These are phyloP conservation scores for Vanacampus margaritifer DNA, from an alignment of 2,113 vertebrate genomes.

Conservation along the genomic window DNA sequence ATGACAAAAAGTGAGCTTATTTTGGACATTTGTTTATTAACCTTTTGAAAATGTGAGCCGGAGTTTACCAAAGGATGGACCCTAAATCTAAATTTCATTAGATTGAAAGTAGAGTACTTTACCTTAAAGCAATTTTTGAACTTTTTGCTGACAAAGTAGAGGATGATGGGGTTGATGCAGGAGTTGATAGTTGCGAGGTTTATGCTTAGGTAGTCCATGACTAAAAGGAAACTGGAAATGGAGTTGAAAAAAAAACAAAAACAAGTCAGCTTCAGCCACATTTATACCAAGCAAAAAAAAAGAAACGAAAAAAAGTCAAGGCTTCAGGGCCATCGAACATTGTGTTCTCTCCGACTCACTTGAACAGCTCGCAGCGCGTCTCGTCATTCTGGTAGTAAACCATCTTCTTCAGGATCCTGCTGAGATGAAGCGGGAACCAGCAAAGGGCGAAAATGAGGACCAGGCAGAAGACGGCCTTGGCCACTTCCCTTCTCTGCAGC, in stretches of 20 bases:
- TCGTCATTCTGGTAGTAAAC: constrained; percentile 73
- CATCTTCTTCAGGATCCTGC: constrained; percentile 87
- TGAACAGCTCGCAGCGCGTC: constrained; percentile 85
- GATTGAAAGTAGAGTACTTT: constrained; percentile 31
- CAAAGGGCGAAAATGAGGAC: constrained; percentile 97
- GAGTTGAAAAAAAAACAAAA: constrained; percentile 11
- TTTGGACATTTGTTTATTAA: not conserved
- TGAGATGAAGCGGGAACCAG: constrained; percentile 95
- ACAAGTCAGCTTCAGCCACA: not conserved
- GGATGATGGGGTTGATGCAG: constrained; percentile 96
- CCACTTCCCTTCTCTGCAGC: constrained; percentile 91
- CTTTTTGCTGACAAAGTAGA: constrained; percentile 99
- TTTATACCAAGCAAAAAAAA: too few species aligned
- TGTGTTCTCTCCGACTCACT: constrained; percentile 71
- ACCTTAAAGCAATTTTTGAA: constrained; percentile 99
- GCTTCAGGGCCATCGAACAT: too few species aligned
- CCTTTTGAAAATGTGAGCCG: not conserved
- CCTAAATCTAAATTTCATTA: too few species aligned
- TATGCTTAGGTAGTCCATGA: constrained; percentile 87
- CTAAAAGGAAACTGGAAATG: constrained; percentile 83
- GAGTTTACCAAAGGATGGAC: too few species aligned
- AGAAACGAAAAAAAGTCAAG: too few species aligned
- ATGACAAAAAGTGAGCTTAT: too few species aligned
- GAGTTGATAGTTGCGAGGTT: constrained; percentile 95
- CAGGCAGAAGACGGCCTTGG: constrained; percentile 95